Conservation (phyloP, 2,113 vertebrate genomes). For the Aegotheles bennettii region DNA sequence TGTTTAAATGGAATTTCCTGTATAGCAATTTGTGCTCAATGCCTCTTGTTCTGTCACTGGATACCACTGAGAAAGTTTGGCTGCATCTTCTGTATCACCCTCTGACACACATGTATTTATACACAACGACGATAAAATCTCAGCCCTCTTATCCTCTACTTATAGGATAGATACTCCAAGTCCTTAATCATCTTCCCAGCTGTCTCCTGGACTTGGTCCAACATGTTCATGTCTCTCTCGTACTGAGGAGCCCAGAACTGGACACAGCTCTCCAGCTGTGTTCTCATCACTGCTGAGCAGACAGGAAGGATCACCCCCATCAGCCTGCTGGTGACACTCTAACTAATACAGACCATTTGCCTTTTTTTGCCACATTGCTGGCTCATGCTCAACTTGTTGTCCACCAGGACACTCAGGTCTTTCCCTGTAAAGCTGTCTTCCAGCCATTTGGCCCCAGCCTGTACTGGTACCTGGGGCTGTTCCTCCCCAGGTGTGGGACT, state of each 20-base stretch:
- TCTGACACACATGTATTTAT: rapidly evolving
- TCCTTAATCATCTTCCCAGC: neutral
- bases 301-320: neutral
- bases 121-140: neutral
- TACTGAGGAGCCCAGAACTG: neutral
- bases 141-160: neutral
- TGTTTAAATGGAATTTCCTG: neutral
- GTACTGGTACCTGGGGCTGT: neutral
- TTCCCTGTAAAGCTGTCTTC: neutral
- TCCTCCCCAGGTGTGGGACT: rapidly evolving
- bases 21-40: neutral
- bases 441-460: neutral
- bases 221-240: neutral
- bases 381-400: neutral
- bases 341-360: neutral
- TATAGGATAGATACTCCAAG: neutral
- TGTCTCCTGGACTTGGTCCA: neutral
- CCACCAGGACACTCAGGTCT: neutral
- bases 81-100: neutral
- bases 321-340: neutral
- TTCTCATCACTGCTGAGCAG: neutral
- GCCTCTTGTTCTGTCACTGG: neutral
- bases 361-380: neutral
- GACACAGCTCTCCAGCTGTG: neutral
- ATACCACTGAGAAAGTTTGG: neutral